A percentile compares a stretch with the other conserved stretches of the same genome.
Evolutionary conservation across 2,888 invertebrate genomes (phyloP).

Genomic region (Antitype chi): DNA sequence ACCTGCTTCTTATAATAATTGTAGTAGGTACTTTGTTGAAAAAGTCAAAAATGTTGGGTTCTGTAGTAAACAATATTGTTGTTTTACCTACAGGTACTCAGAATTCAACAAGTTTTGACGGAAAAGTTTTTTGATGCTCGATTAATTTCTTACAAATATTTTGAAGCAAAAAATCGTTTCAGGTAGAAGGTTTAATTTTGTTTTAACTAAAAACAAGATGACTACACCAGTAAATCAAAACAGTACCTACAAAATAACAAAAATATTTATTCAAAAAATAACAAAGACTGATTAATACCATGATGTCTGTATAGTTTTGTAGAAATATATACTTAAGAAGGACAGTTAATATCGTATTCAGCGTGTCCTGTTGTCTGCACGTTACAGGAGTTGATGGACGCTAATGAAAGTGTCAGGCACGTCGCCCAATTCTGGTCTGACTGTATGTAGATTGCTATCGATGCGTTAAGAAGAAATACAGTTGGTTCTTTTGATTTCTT

Average conservation of each 20-base stretch:
- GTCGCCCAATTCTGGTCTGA: too few species aligned
- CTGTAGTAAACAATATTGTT: conserved; percentile 3
- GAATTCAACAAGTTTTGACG: background rate
- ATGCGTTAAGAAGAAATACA: background rate
- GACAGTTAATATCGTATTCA: too few species aligned
- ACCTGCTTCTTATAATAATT: background rate
- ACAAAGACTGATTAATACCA: background rate
- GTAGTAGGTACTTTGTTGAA: background rate
- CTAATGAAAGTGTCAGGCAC: too few species aligned
- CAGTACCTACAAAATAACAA: background rate
- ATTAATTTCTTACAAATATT: background rate
- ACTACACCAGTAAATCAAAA: background rate
- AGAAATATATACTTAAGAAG: background rate
- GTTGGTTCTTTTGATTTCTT: background rate
- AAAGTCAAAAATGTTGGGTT: conserved; percentile 8
- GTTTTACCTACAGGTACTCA: background rate
- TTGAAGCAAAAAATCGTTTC: background rate
- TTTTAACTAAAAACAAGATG: background rate
- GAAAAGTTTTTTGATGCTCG: background rate
- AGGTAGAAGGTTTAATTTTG: background rate
- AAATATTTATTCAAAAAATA: background rate
- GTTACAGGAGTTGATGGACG: too few species aligned
- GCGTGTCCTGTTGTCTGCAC: too few species aligned
- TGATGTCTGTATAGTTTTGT: background rate
- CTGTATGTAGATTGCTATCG: too few species aligned